A percentile compares a stretch with the other conserved stretches of the same genome.
Evolutionary conservation across 2,888 invertebrate species (phyloP).

Genomic region (Coleophora flavipennella): DNA sequence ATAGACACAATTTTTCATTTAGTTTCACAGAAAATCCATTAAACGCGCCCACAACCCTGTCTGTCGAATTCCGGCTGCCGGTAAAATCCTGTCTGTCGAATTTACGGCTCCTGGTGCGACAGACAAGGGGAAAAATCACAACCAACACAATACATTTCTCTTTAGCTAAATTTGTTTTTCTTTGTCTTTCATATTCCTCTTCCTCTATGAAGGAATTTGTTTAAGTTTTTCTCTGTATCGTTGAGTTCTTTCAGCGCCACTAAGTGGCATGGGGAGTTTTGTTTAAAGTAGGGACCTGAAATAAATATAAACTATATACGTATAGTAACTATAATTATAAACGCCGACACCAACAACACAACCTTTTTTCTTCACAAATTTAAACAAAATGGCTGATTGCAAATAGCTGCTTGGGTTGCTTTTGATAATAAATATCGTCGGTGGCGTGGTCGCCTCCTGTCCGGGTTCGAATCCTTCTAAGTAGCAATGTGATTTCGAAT

Average conservation of each 20-base stretch:
- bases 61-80: too few relatives aligned
- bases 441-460: too few relatives aligned
- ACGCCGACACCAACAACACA: not conserved
- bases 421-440: not conserved
- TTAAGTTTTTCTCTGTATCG: constrained; percentile 7
- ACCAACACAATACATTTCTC: too few relatives aligned
- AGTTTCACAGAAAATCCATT: too few relatives aligned
- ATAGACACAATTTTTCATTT: too few relatives aligned
- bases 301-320: not conserved
- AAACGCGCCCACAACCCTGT: too few relatives aligned
- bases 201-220: constrained; percentile 1
- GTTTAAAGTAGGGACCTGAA: not conserved
- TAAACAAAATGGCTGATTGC: not conserved
- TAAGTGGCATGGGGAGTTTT: constrained; percentile 5
- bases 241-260: constrained; percentile 4
- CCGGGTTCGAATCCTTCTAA: too few relatives aligned
- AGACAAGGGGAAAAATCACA: too few relatives aligned
- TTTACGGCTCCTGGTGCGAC: too few relatives aligned
- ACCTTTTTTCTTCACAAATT: not conserved
- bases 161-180: constrained; percentile 5
- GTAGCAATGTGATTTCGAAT: too few relatives aligned
- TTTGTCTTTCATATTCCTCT: constrained; percentile 6
- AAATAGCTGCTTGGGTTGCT: not conserved
- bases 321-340: not conserved
- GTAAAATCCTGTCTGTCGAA: too few relatives aligned